Percentiles rank a stretch among this genome's conserved stretches.
phyloP scores from a whole-genome alignment of 1,140 invertebrate species.

The Aradophagus sp. region DNA sequence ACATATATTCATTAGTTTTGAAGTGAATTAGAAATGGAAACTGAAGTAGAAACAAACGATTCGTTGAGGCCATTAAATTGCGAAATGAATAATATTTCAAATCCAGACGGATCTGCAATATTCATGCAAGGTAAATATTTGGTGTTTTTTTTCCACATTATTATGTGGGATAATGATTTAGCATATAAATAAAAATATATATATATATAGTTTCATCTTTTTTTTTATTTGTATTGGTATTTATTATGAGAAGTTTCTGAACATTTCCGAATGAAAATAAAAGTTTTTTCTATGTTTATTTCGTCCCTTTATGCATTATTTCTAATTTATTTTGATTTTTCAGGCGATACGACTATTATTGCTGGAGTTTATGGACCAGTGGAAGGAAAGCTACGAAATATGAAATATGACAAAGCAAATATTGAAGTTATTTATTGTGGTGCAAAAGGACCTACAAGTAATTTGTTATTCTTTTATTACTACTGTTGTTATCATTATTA shows the following conservation, averaged over 20 bases:
- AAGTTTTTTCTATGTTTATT: background rate
- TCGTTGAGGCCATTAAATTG: constrained; percentile 32
- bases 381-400: constrained; percentile 85
- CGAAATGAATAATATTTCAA: constrained; percentile 44
- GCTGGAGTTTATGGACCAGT: constrained; percentile 89
- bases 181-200: too few species aligned
- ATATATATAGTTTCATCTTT: constrained; percentile 20
- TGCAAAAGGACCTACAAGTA: constrained; percentile 84
- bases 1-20: too few species aligned
- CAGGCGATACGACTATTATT: constrained; percentile 85
- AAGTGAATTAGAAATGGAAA: constrained; percentile 21
- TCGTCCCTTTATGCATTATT: too few species aligned
- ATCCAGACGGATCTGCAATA: constrained; percentile 48
- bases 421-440: constrained; percentile 86
- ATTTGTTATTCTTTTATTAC: too few species aligned
- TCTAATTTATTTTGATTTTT: constrained; percentile 54
- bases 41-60: constrained; percentile 8
- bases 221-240: too few species aligned
- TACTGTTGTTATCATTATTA: too few species aligned
- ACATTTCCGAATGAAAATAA: constrained; percentile 9
- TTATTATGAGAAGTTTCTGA: too few species aligned
- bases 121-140: constrained; percentile 57
- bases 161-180: too few species aligned
- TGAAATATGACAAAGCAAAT: constrained; percentile 84
- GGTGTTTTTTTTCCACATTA: too few species aligned